Evolutionary conservation across 2,888 invertebrate genomes (phyloP).

Genomic region (Hybos culiciformis): DNA sequence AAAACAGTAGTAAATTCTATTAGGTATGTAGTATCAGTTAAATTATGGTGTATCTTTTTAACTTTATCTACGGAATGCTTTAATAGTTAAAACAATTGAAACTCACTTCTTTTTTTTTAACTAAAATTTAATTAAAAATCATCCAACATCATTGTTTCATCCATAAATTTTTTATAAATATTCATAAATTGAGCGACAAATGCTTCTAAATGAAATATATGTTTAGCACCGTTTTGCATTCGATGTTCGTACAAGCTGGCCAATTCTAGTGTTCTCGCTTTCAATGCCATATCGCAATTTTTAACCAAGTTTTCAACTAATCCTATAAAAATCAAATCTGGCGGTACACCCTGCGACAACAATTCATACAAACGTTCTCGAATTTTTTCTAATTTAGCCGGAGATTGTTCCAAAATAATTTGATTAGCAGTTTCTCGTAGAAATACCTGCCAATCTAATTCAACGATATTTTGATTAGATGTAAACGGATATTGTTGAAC

Average conservation of each 20-base stretch:
- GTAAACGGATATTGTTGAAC: constrained; percentile 83
- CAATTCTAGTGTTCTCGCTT: constrained; percentile 66
- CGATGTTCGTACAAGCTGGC: constrained; percentile 89
- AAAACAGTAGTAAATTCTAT: too few species aligned
- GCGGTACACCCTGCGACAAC: constrained; percentile 84
- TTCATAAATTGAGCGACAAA: constrained; percentile 96
- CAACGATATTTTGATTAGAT: constrained; percentile 61
- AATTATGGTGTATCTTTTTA: too few species aligned
- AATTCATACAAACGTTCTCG: constrained; percentile 85
- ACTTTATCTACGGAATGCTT: too few species aligned
- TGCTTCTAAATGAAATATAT: constrained; percentile 93
- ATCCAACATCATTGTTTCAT: constrained; percentile 29
- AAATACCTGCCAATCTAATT: constrained; percentile 88
- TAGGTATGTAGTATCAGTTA: too few species aligned
- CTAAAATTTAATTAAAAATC: constrained; percentile 30
- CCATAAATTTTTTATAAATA: constrained; percentile 69
- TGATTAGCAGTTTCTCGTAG: constrained; percentile 73
- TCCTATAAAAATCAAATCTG: constrained; percentile 80
- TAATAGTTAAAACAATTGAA: too few species aligned
- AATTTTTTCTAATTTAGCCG: constrained; percentile 69
- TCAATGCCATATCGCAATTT: constrained; percentile 82
- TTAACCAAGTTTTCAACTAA: constrained; percentile 69
- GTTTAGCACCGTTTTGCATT: constrained; percentile 82
- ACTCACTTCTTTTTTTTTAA: too few species aligned
- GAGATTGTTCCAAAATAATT: constrained; percentile 76